Base-by-base conservation (phyloP, 53 echinoderm and acorn worm species). In the Hippasteria phrygiana region DNA sequence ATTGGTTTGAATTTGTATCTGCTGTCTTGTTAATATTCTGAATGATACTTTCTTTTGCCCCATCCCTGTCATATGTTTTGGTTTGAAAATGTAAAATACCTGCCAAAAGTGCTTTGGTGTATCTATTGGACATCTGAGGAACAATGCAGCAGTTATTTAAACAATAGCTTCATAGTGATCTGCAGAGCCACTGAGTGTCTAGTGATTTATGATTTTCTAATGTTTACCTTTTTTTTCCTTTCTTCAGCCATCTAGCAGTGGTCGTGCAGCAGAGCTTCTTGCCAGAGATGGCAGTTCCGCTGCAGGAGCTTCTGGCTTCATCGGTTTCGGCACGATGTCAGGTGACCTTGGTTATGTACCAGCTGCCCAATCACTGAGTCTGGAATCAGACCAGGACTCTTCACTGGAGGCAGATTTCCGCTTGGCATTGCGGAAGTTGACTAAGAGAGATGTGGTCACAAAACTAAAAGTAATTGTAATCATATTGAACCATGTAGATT, bases 391-490 rank as follows among this genome's bases (percentile, higher is more conserved):
- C 45, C 84, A 90, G 59, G 97, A 95, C 59, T 72, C 89, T 0
- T 74, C 74, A 12, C 82, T 97, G 16, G 97, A 97, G 43, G 39
- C 74, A 0, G 97, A 95, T 62, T 93, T 97, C 71, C 74, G 97
- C 56, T 93, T 95, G 90, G 90, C 92, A 2, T 66, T 97, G 66
- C 78, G 97, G 20, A 97, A 97, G 63, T 78, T 97, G 55, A 97
- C 92, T 66, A 97, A 97, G 85, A 93, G 88, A 74, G 97, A 97
- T 79, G 93, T 92, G 34, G 93, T 95, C 17, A 97, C 97, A 7
- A 97, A 97, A 87, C 79, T 97, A 28, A 97, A 97, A 92, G 97
- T 97, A 73, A n/a, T n/a, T n/a, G n/a, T n/a, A n/a, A n/a, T n/a
- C n/a, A n/a, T n/a, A n/a, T n/a, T n/a, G n/a, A n/a, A n/a, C n/a